Evolutionary conservation across 1,140 invertebrate genomes (phyloP), one percentile per base, ranked within the genome.

Genomic region (Drosophila tropicalis): DNA sequence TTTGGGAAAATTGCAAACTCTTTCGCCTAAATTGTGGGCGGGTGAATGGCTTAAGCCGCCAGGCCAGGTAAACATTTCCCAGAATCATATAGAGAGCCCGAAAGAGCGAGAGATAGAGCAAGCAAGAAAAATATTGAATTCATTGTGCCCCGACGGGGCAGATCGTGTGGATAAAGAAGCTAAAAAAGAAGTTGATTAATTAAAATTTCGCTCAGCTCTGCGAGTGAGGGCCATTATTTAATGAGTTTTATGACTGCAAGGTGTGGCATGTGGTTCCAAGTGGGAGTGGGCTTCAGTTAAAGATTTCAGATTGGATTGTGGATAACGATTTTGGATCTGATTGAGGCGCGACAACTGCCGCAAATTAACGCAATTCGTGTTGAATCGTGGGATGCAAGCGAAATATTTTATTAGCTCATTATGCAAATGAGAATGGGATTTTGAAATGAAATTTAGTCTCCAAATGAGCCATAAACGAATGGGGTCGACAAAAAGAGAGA

Each of bases 361-460:
- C 84, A 89, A 89, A 89, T 89, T 89, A 90, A 79, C 80, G 76
- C 63, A 76, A 72, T 69, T 72, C 73, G 77, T 67, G 56, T 70
- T 63, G 71, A 44, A 72, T 83, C 84, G 84, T 90, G 72, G 86
- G 81, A 86, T 86, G 86, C 87, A 90, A 75, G 82, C 79, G 73
- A 90, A 90, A 83, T 86, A 90, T 83, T 90, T 90, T 86, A 90
- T 90, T 82, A 76, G 79, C 86, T 90, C 86, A 90, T 90, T 90
- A 90, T 90, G 82, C 79, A 90, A 90, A 90, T 76, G 65, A 70
- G 80, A 87, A 81, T 84, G 76, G 76, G 70, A 73, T 75, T 79
- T 68, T 60, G 47, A 66, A 54, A 36, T 29, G 17, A 63, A 57
- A 69, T 68, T 44, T 67, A 39, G 47, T 64, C 44, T 62, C 60